Evolutionary conservation across 2,113 vertebrate genomes (phyloP), one percentile per base, ranked within the genome.

Genomic region (Pelecanus crispus): DNA sequence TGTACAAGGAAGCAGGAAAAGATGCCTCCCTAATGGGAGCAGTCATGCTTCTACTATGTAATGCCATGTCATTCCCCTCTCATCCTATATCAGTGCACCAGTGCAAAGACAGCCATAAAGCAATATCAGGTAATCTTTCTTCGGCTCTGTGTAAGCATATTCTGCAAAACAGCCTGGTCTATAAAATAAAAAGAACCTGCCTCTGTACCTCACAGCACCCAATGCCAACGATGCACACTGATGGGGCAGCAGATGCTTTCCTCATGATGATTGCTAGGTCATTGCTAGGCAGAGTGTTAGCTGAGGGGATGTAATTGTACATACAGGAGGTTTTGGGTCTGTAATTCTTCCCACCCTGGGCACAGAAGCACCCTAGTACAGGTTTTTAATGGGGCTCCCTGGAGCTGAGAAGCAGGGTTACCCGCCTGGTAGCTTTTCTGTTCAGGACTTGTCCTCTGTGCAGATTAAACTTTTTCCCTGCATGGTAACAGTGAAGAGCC

Each of bases 161-260:
- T 21, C n/a, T 70, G 42, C 26, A 40, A 49, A 65, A 83, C 28
- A 74, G 20, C 11, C 19, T 65, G 22, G 24, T 42, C 44, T 73
- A 18, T 28, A n/a, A 29, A 58, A 38, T 4, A n/a, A 13, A 45
- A 49, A 66, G 40, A 28, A 6, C 28, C 47, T 36, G 17, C 4
- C 31, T 65, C 58, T 2, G 4, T 14, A n/a, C 12, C 17, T 65
- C 44, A 13, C 71, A 90, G 40, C n/a, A 65, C 36, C 36, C 3
- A 0, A 0, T 36, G 45, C 20, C 53, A 49, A 9, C 5, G 26
- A 26, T 15, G 6, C 50, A 49, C 12, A 22, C 31, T 66, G 59
- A 12, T 1, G 6, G 32, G 44, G 25, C 58, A 66, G 34, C 38
- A 66, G 61, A 29, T 49, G 13, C 17, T 66, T 81, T 58, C 38